Percentiles rank a stretch among this genome's conserved stretches.
Conservation (phyloP, 2,113 vertebrate genomes). For the Prolemur simus region DNA sequence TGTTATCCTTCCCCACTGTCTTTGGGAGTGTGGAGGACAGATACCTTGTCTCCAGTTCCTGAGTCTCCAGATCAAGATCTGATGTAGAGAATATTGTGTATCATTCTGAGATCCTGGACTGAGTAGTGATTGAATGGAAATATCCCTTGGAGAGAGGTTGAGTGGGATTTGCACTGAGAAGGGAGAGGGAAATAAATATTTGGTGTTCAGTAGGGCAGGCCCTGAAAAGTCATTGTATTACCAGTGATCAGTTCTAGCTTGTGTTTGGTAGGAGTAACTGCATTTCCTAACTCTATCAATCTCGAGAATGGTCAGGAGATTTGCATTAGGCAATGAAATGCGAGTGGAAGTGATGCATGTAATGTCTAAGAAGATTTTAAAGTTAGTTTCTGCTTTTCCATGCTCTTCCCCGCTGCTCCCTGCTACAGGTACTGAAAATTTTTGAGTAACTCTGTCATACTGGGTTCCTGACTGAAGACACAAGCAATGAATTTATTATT, state of each 20-base stretch:
- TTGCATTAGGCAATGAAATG: neutral
- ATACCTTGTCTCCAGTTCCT: neutral
- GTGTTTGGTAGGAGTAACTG: neutral
- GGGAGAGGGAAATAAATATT: neutral
- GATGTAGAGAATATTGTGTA: neutral
- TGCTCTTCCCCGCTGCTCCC: neutral
- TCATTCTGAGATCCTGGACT: neutral
- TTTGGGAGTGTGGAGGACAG: neutral
- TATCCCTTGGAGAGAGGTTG: neutral
- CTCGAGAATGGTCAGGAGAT: neutral
- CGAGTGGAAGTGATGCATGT: neutral
- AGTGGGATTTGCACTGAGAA: neutral
- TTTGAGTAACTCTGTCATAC: neutral
- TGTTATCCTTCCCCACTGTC: neutral
- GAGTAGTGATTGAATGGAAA: neutral
- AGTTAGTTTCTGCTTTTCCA: neutral
- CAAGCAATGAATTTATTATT: neutral
- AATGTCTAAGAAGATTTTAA: neutral
- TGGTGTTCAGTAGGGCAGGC: neutral
- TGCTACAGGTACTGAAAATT: neutral
- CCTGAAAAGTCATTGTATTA: neutral
- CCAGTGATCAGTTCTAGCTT: neutral
- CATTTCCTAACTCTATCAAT: neutral
- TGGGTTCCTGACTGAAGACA: neutral
- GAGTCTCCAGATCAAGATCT: neutral